A percentile compares a stretch with the other conserved stretches of the same genome.
Evolutionary conservation across 2,888 invertebrate genomes (phyloP).

Genomic region (Adelphocoris suturalis): DNA sequence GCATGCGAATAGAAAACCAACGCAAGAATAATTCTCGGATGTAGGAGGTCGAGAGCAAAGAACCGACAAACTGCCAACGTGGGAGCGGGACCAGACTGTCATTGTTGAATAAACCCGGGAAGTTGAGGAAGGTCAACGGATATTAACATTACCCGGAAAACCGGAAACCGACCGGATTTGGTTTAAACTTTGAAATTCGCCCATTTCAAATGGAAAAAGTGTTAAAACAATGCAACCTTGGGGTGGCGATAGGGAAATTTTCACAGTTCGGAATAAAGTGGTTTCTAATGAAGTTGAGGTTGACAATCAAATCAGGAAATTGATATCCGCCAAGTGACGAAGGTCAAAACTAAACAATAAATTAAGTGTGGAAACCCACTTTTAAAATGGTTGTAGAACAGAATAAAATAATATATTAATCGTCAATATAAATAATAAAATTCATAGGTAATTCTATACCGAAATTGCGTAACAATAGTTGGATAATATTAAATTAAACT

Average conservation of each 20-base stretch:
- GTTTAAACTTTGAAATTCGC: background rate
- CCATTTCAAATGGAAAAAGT: background rate
- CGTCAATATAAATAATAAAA: no score
- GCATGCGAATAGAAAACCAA: no score
- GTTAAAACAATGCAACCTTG: background rate
- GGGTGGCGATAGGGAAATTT: background rate
- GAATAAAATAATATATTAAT: no score
- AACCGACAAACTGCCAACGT: background rate
- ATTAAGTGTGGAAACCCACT: no score
- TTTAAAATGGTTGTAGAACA: no score
- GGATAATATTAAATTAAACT: no score
- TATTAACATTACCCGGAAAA: background rate
- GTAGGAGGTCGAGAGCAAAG: background rate
- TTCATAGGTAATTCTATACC: no score
- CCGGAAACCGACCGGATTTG: background rate
- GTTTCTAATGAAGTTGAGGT: background rate
- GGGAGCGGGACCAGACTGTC: background rate
- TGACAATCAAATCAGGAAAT: no score
- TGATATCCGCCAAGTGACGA: no score
- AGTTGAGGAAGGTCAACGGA: background rate
- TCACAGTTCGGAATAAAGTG: background rate
- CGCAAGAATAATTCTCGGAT: no score
- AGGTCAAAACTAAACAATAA: no score
- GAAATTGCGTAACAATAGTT: no score
- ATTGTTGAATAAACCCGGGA: background rate